Conservation (phyloP, 2,797 vertebrate species). For the Acrossocheilus fasciatus region DNA sequence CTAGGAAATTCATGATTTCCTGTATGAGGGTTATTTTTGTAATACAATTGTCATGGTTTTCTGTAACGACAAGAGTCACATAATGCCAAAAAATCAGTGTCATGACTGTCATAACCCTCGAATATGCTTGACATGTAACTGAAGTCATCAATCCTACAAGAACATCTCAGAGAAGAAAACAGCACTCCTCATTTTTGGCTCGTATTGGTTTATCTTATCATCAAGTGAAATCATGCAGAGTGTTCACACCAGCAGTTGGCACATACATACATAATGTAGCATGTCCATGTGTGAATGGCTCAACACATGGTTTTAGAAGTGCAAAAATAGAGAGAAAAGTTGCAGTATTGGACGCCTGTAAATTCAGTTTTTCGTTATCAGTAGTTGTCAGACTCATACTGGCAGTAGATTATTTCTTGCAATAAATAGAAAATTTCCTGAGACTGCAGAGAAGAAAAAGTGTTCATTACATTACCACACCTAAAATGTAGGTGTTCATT, state of each 20-base stretch:
- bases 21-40: neutral
- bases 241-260: constrained; percentile 31
- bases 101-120: neutral
- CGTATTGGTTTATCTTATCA: neutral
- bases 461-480: neutral
- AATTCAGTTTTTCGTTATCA: neutral
- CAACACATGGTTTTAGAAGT: neutral
- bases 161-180: neutral
- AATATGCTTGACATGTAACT: neutral
- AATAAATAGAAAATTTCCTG: neutral
- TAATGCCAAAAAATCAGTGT: constrained; percentile 8
- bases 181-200: neutral
- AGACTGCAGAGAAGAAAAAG: constrained; percentile 1
- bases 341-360: neutral
- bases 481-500: neutral
- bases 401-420: neutral
- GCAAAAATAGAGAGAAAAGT: neutral
- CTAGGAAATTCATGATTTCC: neutral
- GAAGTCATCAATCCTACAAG: neutral
- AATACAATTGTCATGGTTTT: neutral
- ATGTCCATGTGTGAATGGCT: constrained; percentile 1
- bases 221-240: neutral
- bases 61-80: neutral
- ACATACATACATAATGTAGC: constrained; percentile 9
- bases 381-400: neutral